Base-by-base conservation (phyloP, 2,797 vertebrate species). In the Periparus ater region DNA sequence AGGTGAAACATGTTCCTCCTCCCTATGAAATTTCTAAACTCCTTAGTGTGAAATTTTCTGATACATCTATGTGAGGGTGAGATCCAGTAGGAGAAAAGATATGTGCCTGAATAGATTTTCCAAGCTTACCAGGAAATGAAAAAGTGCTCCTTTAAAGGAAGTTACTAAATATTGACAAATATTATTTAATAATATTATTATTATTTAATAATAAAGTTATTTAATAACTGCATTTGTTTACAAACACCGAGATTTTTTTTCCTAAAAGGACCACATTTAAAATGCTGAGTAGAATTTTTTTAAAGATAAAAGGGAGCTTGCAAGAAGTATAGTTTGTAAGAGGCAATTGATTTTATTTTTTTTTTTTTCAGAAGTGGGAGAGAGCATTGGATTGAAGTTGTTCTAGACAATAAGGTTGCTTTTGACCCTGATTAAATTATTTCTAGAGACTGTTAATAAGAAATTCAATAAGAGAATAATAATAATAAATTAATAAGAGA, bases 401-500 rank as follows among this genome's bases (percentile, higher is more conserved):
- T 57, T 84, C 20, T 78, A 44, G 51, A 58, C 12, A 92, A 76
- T 48, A 51, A 38, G 68, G 25, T 58, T 88, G 32, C 7, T 86
- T 68, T 84, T 51, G 44, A 65, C 84, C 23, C 13, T 86, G 30
- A 68, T 78, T 80, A 88, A 83, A 80, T 75, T 76, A 81, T 88
- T 92, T 86, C 71, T 87, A 70, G 60, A 84, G 50, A 62, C 58
- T 70, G 57, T 58, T 94, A 91, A 80, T 84, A 93, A 68, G 62
- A 71, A 85, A 91, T 85, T 73, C 55, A 79, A n/a, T 34, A 73
- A n/a, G n/a, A n/a, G n/a, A n/a, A n/a, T n/a, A n/a, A n/a, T n/a
- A n/a, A n/a, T n/a, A n/a, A n/a, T n/a, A n/a, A n/a, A n/a, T 58
- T 94, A 91, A 80, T 84, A 93, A 68, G 62, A 71, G 82, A 91